phyloP scores from a whole-genome alignment of 2,113 vertebrate species.

The Motacilla alba region DNA sequence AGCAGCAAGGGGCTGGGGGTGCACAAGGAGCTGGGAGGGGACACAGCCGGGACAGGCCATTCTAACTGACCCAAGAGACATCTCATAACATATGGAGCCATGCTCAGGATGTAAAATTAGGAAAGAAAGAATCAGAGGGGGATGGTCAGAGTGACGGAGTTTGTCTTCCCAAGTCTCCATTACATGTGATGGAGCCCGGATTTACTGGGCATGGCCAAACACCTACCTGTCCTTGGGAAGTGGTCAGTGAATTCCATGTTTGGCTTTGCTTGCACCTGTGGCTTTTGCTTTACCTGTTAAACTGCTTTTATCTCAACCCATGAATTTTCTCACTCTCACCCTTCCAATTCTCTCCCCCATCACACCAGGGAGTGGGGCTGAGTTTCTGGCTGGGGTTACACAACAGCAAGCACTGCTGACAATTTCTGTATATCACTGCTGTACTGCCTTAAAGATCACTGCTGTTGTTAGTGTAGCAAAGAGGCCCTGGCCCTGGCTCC shows the following conservation, averaged over 20 bases:
- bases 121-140: not conserved
- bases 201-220: not conserved
- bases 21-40: not conserved
- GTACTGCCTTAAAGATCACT: not conserved
- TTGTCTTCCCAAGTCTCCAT: not conserved
- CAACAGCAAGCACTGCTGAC: not conserved
- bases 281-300: not conserved
- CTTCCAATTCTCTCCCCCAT: not conserved
- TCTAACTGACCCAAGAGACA: not conserved
- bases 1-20: fast-evolving
- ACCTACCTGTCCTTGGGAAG: not conserved
- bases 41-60: not conserved
- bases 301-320: not conserved
- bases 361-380: not conserved
- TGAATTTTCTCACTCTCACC: not conserved
- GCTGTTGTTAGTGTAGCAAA: not conserved
- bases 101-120: not conserved
- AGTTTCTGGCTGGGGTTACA: not conserved
- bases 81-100: not conserved
- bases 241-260: not conserved
- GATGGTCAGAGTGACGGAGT: not conserved
- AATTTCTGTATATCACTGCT: not conserved
- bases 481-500: not conserved
- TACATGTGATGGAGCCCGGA: not conserved
- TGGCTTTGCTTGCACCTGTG: not conserved